Percentiles rank a stretch among this genome's conserved stretches.
phyloP scores from a whole-genome alignment of 2,113 vertebrate genomes.

The Bujurquina vittata region DNA sequence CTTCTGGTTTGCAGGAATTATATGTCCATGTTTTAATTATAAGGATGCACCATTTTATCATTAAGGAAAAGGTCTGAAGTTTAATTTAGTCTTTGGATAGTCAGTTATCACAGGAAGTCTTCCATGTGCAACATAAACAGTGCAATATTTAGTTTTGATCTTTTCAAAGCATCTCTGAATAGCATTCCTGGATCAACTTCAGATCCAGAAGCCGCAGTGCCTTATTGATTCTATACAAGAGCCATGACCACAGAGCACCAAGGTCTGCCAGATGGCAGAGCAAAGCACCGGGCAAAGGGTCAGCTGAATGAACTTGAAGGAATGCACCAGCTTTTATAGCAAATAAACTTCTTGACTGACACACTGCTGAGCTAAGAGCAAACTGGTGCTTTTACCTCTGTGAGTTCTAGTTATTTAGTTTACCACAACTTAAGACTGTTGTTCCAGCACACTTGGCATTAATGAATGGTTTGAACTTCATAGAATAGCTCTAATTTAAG shows the following conservation, averaged over 20 bases:
- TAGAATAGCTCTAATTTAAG: background rate
- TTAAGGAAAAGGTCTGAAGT: background rate
- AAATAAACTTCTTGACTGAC: slow-evolving; percentile 24
- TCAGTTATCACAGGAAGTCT: background rate
- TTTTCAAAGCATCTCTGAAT: slow-evolving; percentile 48
- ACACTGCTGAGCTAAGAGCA: background rate
- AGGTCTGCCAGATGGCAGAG: slow-evolving; percentile 42
- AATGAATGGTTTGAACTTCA: slow-evolving; percentile 5
- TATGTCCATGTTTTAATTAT: background rate
- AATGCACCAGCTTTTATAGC: background rate
- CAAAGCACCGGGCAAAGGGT: slow-evolving; percentile 29
- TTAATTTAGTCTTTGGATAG: background rate
- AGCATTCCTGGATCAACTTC: slow-evolving; percentile 38
- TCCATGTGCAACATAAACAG: background rate
- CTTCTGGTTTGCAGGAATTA: background rate
- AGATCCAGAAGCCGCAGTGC: slow-evolving; percentile 24
- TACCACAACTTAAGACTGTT: background rate
- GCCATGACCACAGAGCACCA: slow-evolving; percentile 37
- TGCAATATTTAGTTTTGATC: slow-evolving; percentile 10
- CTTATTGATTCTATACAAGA: slow-evolving; percentile 33
- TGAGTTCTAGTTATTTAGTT: slow-evolving; percentile 7
- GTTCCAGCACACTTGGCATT: slow-evolving; percentile 6
- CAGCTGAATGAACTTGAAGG: slow-evolving; percentile 16
- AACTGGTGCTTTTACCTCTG: slow-evolving; percentile 5
- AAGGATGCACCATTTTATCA: background rate